Base-by-base conservation (phyloP, 2,888 invertebrate genomes). In the Cyclophora albipunctata region DNA sequence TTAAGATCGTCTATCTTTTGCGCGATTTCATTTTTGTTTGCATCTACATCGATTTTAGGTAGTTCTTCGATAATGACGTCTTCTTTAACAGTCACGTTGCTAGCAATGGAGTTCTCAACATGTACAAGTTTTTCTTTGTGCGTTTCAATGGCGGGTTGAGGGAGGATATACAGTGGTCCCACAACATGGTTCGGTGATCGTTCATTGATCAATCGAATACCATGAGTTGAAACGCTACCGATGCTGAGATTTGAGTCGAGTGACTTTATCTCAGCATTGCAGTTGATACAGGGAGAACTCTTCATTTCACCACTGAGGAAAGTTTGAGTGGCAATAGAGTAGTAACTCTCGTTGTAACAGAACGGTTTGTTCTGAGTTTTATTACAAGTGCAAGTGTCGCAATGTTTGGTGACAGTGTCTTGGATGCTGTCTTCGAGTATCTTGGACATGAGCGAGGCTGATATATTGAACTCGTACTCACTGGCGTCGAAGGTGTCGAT, bases 371-470 rank as follows among this genome's bases (percentile, higher is more conserved):
- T 83, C 59, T 89, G 86, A 4, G 82, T 67, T 78, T 92, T 83
- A 49, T 91, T 89, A 75, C 96, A 96, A 44, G 92, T 92, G 68
- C 96, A 96, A 2, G 94, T 95, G 67, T 94, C 93, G 80, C 96
- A 96, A 71, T 96, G 96, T 76, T 95, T 95, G 2, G 93, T 91
- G 48, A 93, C 91, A 50, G 93, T 92, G 59, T 96, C 96, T 54
- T 94, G 93, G 64, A 96, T 96, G 54, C 95, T 91, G 69, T 96
- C 96, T 79, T 97, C 95, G 37, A 97, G 88, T 55, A 96, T 95
- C 89, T 96, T 96, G 3, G 96, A 96, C 94, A 97, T 95, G 48
- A 96, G 93, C 5, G 96, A 94, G 34, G 96, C 96, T 3, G 96
- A 96, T 7, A 93, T 91, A 67, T 94, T 94, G 48, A 93, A 92